Base-by-base conservation (phyloP, 2,888 invertebrate genomes). In the Chrysolina americana region DNA sequence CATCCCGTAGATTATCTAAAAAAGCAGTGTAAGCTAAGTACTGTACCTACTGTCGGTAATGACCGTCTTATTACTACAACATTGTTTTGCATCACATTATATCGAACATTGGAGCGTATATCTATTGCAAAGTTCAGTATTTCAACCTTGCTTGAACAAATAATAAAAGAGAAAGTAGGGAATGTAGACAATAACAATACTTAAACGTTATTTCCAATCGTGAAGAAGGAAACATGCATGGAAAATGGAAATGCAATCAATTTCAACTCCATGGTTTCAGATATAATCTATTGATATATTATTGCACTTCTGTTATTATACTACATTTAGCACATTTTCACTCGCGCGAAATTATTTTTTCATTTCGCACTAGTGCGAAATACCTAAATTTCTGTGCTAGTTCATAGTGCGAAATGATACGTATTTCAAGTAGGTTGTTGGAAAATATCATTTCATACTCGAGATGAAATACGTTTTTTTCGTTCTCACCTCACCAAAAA, bases 131-230 rank as follows among this genome's bases (percentile, higher is more conserved):
- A 66, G 66, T 48, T 66, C 48, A 66, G 28, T 65, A 41, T 5
- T 17, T 21, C 36, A 66, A 50, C 66, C 66, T 66, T 66, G 66
- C 28, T 23, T 65, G 48, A 50, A 50, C 48, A 50, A 36, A 66
- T 50, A 50, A 50, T 11, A 53, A 21, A 50, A 66, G 66, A 66
- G 66, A 66, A 66, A 66, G 66, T 66, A 64, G 13, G 6, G 48
- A 48, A 19, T 19, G 13, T 48, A 47, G 13, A 53, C 21, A 23
- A 53, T 53, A 53, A 21, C 21, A 4, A 13, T 36, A 21, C 48
- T n/a, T 17, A 48, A 17, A 17, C 48, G 2, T 17, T 48, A 9
- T 48, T 17, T 48, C 9, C 10, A 48, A 2, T 17, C 19, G 11
- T 53, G 11, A 21, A 53, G 53, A 19, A 17, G 21, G 9, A 53